Evolutionary conservation across 2,113 vertebrate species (phyloP).

Genomic region (Gambusia holbrooki): DNA sequence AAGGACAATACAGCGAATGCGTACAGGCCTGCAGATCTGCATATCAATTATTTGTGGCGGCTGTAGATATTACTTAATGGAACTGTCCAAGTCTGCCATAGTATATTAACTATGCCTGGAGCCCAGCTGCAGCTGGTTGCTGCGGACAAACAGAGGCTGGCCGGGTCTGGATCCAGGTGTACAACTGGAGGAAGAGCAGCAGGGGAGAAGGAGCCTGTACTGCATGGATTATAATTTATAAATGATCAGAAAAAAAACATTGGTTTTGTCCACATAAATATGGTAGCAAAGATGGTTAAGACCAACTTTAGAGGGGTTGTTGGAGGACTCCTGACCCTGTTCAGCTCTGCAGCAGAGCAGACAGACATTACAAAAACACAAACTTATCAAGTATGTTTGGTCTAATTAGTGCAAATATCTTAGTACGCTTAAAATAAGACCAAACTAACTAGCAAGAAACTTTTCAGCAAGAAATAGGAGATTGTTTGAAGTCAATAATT

Average conservation of each 20-base stretch:
- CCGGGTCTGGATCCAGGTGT: conserved; percentile 46
- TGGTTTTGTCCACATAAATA: neutral
- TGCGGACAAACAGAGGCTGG: conserved; percentile 37
- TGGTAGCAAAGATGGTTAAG: neutral
- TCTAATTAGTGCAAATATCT: no score
- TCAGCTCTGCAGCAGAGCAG: neutral
- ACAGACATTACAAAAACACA: neutral
- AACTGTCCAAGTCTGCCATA: conserved; percentile 65
- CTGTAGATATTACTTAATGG: conserved; percentile 76
- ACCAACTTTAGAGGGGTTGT: neutral
- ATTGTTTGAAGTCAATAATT: no score
- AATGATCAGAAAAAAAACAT: no score
- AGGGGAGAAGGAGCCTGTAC: neutral
- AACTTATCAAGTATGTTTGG: no score
- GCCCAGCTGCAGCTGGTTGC: conserved; percentile 63
- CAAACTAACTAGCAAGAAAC: no score
- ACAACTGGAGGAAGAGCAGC: conserved; percentile 11
- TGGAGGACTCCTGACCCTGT: neutral
- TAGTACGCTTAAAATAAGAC: no score
- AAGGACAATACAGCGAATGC: conserved; percentile 57
- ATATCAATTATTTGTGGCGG: conserved; percentile 70
- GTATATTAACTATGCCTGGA: conserved; percentile 59
- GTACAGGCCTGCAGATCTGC: conserved; percentile 58
- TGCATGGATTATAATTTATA: conserved; percentile 1
- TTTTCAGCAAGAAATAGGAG: no score